These are phyloP conservation scores for Brachionus rubens DNA, from an alignment of 1,140 invertebrate species.

Conservation along the genomic window DNA sequence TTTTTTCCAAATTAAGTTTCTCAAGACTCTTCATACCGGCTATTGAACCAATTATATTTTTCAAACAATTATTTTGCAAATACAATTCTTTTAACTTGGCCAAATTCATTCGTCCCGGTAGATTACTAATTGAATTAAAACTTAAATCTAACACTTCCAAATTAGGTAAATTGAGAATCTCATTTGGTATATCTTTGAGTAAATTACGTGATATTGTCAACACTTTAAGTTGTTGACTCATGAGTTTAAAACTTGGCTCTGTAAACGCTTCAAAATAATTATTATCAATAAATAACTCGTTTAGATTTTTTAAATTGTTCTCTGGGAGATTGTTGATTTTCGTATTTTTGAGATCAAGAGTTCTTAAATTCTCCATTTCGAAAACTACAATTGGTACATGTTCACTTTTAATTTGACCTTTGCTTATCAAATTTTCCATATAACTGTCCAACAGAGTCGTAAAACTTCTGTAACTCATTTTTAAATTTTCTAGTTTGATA, in stretches of 20 bases:
- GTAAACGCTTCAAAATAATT: constrained; percentile 57
- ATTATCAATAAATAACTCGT: constrained; percentile 54
- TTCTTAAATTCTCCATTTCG: constrained; percentile 55
- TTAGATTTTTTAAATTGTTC: constrained; percentile 51
- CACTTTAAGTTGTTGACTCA: constrained; percentile 49
- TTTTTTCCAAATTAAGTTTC: constrained; percentile 56
- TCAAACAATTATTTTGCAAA: neutral
- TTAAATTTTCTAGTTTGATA: constrained; percentile 52
- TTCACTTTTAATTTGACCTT: constrained; percentile 59
- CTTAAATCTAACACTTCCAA: constrained; percentile 52
- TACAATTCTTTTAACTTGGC: constrained; percentile 25
- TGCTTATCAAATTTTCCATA: constrained; percentile 54
- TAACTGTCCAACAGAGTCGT: constrained; percentile 55
- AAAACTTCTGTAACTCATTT: constrained; percentile 57
- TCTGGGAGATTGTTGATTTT: constrained; percentile 59
- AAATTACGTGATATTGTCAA: constrained; percentile 57
- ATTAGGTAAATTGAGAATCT: constrained; percentile 52
- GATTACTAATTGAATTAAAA: constrained; percentile 52
- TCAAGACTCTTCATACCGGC: constrained; percentile 48
- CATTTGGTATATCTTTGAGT: constrained; percentile 52
- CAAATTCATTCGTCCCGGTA: constrained; percentile 52
- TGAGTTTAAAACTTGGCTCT: constrained; percentile 34
- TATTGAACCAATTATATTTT: neutral
- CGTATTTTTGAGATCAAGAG: constrained; percentile 56
- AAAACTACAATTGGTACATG: constrained; percentile 59